phyloP scores from a whole-genome alignment of 2,113 vertebrate species.

The Macrotus californicus region DNA sequence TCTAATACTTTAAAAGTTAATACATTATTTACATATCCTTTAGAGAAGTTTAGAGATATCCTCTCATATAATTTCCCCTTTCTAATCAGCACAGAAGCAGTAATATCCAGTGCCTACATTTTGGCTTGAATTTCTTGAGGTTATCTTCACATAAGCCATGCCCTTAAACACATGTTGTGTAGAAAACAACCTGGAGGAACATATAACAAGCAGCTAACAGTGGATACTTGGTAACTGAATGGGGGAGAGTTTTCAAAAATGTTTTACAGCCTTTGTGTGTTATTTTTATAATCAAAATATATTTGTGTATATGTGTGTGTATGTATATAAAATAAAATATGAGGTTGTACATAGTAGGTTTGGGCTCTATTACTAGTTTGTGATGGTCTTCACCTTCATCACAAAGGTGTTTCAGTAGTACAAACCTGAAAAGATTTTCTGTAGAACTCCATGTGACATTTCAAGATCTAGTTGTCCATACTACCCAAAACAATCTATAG shows the following conservation, averaged over 20 bases:
- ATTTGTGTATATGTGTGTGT: neutral
- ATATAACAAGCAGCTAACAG: neutral
- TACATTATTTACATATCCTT: conserved; percentile 54
- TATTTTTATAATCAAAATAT: conserved; percentile 11
- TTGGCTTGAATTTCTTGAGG: conserved; percentile 28
- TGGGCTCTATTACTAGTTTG: neutral
- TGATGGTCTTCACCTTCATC: neutral
- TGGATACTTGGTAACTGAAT: neutral
- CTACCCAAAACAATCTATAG: neutral
- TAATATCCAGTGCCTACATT: conserved; percentile 25
- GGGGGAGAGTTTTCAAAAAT: neutral
- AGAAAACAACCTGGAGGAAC: conserved; percentile 21
- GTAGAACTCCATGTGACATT: neutral
- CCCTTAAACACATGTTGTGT: neutral
- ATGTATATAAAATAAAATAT: neutral
- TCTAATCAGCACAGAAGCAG: conserved; percentile 6
- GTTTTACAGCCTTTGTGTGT: neutral
- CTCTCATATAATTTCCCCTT: conserved; percentile 27
- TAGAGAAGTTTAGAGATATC: conserved; percentile 41
- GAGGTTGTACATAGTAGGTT: neutral
- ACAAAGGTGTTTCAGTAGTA: neutral
- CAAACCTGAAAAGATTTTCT: neutral
- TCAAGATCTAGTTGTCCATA: neutral
- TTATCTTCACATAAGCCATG: conserved; percentile 3
- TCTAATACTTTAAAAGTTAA: conserved; percentile 29